These are phyloP conservation scores for Drosophila triauraria DNA, from an alignment of 1,140 invertebrate species.

Conservation along the genomic window DNA sequence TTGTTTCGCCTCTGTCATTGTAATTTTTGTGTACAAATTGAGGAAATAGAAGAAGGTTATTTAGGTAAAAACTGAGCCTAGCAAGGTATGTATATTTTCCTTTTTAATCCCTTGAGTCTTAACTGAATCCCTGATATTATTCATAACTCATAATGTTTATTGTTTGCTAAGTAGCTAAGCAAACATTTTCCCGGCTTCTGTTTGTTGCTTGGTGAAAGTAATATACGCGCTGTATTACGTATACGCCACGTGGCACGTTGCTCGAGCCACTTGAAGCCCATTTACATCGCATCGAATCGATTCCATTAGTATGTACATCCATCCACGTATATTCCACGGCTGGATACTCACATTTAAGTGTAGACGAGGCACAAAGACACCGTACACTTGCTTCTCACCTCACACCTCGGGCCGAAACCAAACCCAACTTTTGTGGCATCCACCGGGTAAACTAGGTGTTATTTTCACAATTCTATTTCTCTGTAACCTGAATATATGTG, in stretches of 20 bases:
- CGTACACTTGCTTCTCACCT: not conserved
- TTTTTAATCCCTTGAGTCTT: not conserved
- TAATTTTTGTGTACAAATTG: not conserved
- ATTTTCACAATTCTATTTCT: not conserved
- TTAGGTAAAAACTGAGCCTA: not conserved
- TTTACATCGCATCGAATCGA: slow-evolving; percentile 10
- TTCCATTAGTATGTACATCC: not conserved
- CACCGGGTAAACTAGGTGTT: not conserved
- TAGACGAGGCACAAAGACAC: not conserved
- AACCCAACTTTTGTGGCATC: slow-evolving; percentile 7
- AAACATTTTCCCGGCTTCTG: slow-evolving; percentile 20
- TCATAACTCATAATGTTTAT: slow-evolving; percentile 1
- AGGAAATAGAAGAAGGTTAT: not conserved
- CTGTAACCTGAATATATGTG: not conserved
- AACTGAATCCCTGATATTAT: not conserved
- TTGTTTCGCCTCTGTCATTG: not conserved
- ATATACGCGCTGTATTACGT: slow-evolving; percentile 13
- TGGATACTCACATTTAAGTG: slow-evolving; percentile 11
- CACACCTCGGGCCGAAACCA: not conserved
- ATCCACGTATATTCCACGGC: slow-evolving; percentile 1
- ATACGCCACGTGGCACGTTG: slow-evolving; percentile 48
- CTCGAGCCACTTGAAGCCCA: not conserved
- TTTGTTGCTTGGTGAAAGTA: slow-evolving; percentile 1
- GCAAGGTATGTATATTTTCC: not conserved
- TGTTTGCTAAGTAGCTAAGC: slow-evolving; percentile 11